Evolutionary conservation across 2,113 vertebrate species (phyloP).

Genomic region (Notarius lentiginosus): DNA sequence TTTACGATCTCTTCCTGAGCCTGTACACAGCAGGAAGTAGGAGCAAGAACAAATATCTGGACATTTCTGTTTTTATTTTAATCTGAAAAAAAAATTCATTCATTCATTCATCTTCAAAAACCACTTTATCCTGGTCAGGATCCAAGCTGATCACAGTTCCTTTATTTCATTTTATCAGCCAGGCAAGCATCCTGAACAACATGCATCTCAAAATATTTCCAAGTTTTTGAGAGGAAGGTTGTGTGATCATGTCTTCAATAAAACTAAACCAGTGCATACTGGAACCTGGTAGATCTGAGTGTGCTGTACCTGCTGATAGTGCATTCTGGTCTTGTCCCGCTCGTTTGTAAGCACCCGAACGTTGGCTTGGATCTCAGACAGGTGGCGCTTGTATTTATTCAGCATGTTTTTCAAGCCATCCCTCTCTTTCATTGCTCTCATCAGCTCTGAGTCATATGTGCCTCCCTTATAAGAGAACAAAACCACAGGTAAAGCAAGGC

Average conservation of each 20-base stretch:
- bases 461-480: conserved; percentile 57
- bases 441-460: conserved; percentile 69
- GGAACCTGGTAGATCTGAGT: neutral
- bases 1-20: conserved; percentile 75
- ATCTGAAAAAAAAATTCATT: neutral
- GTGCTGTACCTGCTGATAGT: conserved; percentile 71
- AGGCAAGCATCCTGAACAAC: neutral
- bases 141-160: neutral
- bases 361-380: conserved; percentile 80
- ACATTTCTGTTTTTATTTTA: neutral
- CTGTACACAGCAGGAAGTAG: conserved; percentile 52
- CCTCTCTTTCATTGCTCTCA: conserved; percentile 70
- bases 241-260: neutral
- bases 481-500: neutral
- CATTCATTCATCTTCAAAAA: neutral
- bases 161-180: neutral
- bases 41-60: neutral
- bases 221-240: neutral
- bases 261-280: neutral
- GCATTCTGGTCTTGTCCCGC: conserved; percentile 71
- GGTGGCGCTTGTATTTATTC: conserved; percentile 71
- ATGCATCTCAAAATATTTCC: neutral
- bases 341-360: conserved; percentile 78
- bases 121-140: neutral
- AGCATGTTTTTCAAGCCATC: conserved; percentile 74